Base-by-base conservation (phyloP, 2,888 invertebrate species). In the Steinernema carpocapsae region DNA sequence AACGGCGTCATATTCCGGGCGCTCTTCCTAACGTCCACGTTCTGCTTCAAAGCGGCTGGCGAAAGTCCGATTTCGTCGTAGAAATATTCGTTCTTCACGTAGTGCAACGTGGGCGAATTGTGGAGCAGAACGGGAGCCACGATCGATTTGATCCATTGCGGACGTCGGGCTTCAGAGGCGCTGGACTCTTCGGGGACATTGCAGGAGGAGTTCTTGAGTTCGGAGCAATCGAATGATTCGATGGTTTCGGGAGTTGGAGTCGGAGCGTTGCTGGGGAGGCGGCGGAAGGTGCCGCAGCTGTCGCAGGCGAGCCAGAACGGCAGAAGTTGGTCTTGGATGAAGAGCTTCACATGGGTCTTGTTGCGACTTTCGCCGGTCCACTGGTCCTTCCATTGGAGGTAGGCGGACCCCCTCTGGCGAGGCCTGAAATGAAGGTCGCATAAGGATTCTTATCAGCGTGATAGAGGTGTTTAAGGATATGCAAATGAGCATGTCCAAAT, bases 41-140 rank as follows among this genome's bases (percentile, higher is more conserved):
- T 70, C 12, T 32, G 22, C 43, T 70, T 42, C 19, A 70, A 32
- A 6, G 43, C 46, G 37, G 71, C 71, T 14, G 82, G 82, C 56
- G 78, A 79, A 77, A 83, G 78, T 46, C 84, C 84, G 43, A 83
- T 46, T 59, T 84, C 83, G 51, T 83, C 83, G 74, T 76, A 80
- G 71, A 75, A 83, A 75, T 83, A 83, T 17, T 82, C 78, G 43
- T 73, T 59, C 22, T 52, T n/a, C 22, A 82, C 76, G 71, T 80
- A 80, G 71, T 83, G 77, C 12, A 79, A 71, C 19, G 78, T 78
- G 52, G 79, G 83, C 12, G 80, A 78, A 59, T 84, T 82, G 75
- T 81, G 82, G 19, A 84, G 74, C 19, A 81, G 64, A 17, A 81
- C 77, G 12, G 78, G 76, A 51, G 82, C 80, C 42, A 72, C 73